Evolutionary conservation across 1,140 invertebrate species (phyloP).

Genomic region (Formica exsecta): DNA sequence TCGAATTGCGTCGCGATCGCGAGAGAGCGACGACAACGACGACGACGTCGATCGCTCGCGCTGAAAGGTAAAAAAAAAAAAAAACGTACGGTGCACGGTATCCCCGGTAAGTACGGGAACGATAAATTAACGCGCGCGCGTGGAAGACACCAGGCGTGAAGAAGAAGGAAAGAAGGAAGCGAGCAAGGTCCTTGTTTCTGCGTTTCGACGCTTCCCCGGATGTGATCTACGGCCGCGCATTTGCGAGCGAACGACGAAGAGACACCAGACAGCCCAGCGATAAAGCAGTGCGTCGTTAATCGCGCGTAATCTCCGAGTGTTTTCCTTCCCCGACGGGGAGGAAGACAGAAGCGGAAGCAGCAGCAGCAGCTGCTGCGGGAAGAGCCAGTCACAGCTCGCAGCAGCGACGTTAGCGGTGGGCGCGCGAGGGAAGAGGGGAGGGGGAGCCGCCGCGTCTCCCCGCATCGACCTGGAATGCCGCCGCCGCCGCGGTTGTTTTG

Average conservation of each 20-base stretch:
- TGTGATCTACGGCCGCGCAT: constrained; percentile 37
- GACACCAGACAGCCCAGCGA: background rate
- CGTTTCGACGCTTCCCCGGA: background rate
- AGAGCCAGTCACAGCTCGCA: constrained; percentile 21
- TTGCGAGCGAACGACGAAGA: background rate
- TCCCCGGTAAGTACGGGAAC: constrained; percentile 12
- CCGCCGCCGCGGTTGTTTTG: constrained; percentile 70
- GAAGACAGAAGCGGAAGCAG: background rate
- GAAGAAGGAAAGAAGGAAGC: too few relatives aligned
- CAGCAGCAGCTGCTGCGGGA: constrained; percentile 15
- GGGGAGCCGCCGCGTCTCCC: constrained; percentile 37
- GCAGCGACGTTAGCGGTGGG: background rate
- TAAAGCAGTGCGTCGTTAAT: constrained; percentile 32
- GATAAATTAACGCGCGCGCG: too few relatives aligned
- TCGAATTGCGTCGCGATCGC: background rate
- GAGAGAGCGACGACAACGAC: background rate
- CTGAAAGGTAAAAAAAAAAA: too few relatives aligned
- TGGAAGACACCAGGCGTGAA: too few relatives aligned
- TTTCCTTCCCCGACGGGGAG: background rate
- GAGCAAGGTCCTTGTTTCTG: too few relatives aligned
- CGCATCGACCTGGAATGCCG: constrained; percentile 73
- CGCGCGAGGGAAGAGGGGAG: background rate
- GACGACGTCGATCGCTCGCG: background rate
- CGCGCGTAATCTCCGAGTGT: constrained; percentile 1
- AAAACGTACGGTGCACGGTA: too few relatives aligned